These are phyloP conservation scores for Fundulus diaphanus DNA, from an alignment of 2,797 vertebrate species.

Conservation along the genomic window DNA sequence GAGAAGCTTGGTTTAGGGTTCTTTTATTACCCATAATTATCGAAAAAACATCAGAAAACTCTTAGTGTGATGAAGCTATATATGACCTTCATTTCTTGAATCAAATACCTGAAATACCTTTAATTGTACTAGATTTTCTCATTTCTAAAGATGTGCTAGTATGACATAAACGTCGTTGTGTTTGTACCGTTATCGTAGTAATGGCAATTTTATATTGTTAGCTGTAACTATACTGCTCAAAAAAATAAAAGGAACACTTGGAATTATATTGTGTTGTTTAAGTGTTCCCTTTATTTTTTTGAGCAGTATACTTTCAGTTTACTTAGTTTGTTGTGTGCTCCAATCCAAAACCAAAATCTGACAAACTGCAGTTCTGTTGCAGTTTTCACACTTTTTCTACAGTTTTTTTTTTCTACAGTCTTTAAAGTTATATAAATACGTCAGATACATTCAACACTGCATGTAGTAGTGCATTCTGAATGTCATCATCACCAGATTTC, in stretches of 20 bases:
- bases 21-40: no score
- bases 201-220: neutral
- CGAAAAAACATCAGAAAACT: no score
- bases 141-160: neutral
- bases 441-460: conserved; percentile 33
- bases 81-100: no score
- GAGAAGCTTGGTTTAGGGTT: no score
- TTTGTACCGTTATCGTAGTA: neutral
- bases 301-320: neutral
- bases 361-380: conserved; percentile 23
- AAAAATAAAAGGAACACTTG: no score
- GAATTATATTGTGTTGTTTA: no score
- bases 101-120: no score
- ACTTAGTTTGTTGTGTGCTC: neutral
- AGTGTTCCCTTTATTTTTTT: no score
- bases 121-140: neutral
- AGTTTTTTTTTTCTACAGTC: no score
- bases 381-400: conserved; percentile 27
- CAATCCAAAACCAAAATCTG: neutral
- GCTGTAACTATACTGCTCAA: no score
- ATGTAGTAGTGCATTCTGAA: conserved; percentile 27
- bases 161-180: neutral
- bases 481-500: neutral
- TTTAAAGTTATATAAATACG: conserved; percentile 14
- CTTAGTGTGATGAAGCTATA: no score